phyloP scores from a whole-genome alignment of 2,113 vertebrate species.

The Uria lomvia region DNA sequence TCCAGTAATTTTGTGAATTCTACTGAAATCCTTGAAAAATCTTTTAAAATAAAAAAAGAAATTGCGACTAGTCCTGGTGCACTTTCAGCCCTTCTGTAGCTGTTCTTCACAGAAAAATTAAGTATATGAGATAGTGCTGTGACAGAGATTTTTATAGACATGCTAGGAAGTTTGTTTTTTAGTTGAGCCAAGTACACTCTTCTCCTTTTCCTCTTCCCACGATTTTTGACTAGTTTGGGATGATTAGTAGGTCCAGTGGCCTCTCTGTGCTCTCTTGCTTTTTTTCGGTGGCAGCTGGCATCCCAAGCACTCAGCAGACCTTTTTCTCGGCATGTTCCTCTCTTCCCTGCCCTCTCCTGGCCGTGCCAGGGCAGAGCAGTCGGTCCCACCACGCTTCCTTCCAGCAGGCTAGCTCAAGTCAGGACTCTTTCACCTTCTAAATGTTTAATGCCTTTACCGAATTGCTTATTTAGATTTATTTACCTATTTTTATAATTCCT shows the following conservation, averaged over 20 bases:
- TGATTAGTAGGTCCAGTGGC: background rate
- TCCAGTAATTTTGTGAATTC: background rate
- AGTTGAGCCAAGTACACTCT: background rate
- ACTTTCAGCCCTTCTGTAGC: background rate
- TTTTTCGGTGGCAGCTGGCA: background rate
- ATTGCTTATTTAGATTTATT: background rate
- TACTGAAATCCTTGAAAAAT: background rate
- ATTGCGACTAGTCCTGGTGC: background rate
- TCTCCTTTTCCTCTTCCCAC: background rate
- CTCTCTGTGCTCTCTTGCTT: background rate
- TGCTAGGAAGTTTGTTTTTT: background rate
- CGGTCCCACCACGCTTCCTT: accelerated
- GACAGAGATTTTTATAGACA: background rate
- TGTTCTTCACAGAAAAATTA: background rate
- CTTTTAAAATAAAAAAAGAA: background rate
- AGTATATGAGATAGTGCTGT: background rate
- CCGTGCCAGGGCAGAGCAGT: background rate
- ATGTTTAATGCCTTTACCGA: background rate
- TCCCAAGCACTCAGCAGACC: too few species aligned
- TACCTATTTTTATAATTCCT: background rate
- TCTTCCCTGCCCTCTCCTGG: background rate
- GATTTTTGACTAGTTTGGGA: background rate
- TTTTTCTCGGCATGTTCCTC: background rate
- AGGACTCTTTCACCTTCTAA: background rate
- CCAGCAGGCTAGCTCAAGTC: too few species aligned